Percentiles rank a stretch among this genome's conserved stretches.
phyloP scores from a whole-genome alignment of 2,113 vertebrate species.

The Brachyhypopomus gauderio region DNA sequence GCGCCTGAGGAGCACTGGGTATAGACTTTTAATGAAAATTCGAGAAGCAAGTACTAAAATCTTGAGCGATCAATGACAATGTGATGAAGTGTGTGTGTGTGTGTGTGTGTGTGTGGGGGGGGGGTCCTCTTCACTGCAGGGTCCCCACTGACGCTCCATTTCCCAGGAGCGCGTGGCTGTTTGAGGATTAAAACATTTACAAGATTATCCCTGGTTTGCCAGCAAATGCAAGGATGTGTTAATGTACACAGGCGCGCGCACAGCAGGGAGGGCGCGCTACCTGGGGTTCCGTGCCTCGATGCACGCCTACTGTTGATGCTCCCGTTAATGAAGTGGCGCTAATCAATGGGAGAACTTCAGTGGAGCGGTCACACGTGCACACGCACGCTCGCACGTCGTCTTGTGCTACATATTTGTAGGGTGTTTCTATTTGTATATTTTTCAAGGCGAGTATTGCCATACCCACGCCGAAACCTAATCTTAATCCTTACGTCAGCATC shows the following conservation, averaged over 20 bases:
- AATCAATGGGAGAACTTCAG: slow-evolving; percentile 29
- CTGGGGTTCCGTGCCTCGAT: slow-evolving; percentile 17
- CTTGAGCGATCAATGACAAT: slow-evolving; percentile 38
- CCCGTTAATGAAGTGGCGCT: background rate
- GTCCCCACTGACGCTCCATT: background rate
- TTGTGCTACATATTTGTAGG: too few species aligned
- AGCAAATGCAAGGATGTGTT: slow-evolving; percentile 26
- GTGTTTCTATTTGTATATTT: too few species aligned
- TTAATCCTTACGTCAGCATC: too few species aligned
- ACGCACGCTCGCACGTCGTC: too few species aligned
- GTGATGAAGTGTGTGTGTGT: background rate
- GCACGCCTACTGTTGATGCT: slow-evolving; percentile 5
- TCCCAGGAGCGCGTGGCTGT: background rate
- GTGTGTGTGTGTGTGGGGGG: background rate
- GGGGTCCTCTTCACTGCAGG: background rate
- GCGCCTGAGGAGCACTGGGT: slow-evolving; percentile 14
- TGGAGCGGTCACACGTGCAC: background rate
- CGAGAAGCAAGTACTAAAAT: slow-evolving; percentile 36
- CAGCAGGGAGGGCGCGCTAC: background rate
- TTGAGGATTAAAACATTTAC: background rate
- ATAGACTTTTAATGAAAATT: slow-evolving; percentile 46
- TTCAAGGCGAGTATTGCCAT: too few species aligned
- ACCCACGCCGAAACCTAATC: too few species aligned
- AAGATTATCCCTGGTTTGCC: background rate
- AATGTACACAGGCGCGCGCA: slow-evolving; percentile 15